Evolutionary conservation across 2,797 vertebrate species (phyloP).

Genomic region (Clarias fuscus): DNA sequence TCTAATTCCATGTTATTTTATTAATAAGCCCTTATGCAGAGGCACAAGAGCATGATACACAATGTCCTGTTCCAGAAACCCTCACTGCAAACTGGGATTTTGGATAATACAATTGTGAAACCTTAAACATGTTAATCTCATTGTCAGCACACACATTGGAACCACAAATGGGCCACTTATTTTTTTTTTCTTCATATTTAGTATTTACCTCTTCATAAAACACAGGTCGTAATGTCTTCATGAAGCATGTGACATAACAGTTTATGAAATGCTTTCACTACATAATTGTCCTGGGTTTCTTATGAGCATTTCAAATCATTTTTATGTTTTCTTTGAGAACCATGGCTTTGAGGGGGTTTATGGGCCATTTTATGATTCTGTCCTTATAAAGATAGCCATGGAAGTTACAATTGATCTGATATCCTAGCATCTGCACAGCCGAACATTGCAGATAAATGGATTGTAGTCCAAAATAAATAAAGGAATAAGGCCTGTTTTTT

Average conservation of each 20-base stretch:
- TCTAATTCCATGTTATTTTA: not conserved
- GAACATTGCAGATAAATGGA: not conserved
- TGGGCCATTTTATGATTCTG: conserved; percentile 8
- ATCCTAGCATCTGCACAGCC: not conserved
- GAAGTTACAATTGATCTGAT: not conserved
- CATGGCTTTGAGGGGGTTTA: not conserved
- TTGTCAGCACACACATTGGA: not conserved
- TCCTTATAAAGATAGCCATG: conserved; percentile 7
- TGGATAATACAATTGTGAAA: not conserved
- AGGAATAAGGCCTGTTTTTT: not conserved
- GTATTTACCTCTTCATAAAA: not conserved
- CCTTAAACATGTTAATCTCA: not conserved
- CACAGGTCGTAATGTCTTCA: not conserved
- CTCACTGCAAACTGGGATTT: not conserved
- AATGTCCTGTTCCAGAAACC: not conserved
- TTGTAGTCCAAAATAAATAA: conserved; percentile 21
- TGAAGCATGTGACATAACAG: not conserved
- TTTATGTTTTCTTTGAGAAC: conserved; percentile 10
- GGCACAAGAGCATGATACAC: not conserved
- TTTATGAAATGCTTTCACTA: not conserved
- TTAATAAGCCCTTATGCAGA: not conserved
- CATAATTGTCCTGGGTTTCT: not conserved
- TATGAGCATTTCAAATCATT: not conserved
- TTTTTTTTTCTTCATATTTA: not conserved
- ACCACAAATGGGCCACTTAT: not conserved